Conservation (phyloP, 2,888 invertebrate species). For the Biston stratarius region DNA sequence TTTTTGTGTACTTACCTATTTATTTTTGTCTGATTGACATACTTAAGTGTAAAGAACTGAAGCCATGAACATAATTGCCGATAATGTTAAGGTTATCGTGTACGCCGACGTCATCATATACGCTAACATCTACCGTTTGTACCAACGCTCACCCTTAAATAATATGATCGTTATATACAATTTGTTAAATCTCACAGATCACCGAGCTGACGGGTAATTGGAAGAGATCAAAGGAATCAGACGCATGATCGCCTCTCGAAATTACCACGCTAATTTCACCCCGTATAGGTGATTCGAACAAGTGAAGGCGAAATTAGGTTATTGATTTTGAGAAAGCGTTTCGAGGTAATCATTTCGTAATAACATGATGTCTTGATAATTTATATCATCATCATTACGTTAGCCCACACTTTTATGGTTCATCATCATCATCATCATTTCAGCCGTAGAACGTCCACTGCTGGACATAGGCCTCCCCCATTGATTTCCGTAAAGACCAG, state of each 20-base stretch:
- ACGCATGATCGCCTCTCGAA: conserved; percentile 27
- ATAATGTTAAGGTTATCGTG: no score
- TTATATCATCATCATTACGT: no score
- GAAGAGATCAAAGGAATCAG: conserved; percentile 31
- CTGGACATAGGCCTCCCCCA: no score
- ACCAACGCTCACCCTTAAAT: not conserved
- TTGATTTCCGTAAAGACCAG: no score
- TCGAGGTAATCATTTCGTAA: not conserved
- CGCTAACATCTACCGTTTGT: not conserved
- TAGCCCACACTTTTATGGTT: no score
- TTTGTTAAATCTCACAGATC: conserved; percentile 28
- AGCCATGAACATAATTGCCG: no score
- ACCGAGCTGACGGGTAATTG: conserved; percentile 24
- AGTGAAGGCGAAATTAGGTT: conserved; percentile 9
- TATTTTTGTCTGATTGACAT: not conserved
- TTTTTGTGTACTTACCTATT: no score
- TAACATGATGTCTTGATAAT: not conserved
- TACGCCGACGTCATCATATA: no score
- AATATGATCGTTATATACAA: conserved; percentile 12
- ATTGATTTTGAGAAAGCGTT: conserved; percentile 5
- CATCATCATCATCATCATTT: no score
- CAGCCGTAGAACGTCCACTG: no score
- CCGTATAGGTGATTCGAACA: conserved; percentile 3
- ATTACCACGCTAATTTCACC: conserved; percentile 23
- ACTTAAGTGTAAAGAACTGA: not conserved